phyloP scores from a whole-genome alignment of 2,797 vertebrate genomes.

The Pangasius macronema region DNA sequence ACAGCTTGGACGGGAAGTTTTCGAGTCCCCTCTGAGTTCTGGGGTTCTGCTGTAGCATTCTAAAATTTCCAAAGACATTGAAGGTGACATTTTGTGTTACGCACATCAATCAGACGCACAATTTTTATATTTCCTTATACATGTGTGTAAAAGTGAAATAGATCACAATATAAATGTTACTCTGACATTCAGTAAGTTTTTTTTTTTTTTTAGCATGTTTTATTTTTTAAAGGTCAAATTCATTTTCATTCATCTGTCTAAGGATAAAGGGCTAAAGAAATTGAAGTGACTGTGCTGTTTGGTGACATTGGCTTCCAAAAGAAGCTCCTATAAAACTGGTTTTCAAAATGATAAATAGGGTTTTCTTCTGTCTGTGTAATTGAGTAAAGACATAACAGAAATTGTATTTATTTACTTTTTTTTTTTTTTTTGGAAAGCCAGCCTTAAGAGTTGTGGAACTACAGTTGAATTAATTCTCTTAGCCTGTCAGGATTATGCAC shows the following conservation, averaged over 20 bases:
- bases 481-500: background rate
- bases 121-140: slow-evolving; percentile 41
- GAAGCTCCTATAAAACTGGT: background rate
- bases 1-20: background rate
- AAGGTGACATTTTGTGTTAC: slow-evolving; percentile 71
- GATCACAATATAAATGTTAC: background rate
- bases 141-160: background rate
- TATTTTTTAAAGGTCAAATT: background rate
- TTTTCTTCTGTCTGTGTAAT: background rate
- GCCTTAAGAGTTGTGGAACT: background rate
- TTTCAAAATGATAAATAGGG: background rate
- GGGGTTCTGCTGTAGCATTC: background rate
- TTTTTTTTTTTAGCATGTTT: background rate
- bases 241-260: background rate
- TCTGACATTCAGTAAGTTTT: background rate
- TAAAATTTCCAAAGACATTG: slow-evolving; percentile 33
- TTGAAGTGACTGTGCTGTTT: background rate
- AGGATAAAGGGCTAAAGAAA: slow-evolving; percentile 3
- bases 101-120: slow-evolving; percentile 63
- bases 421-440: background rate
- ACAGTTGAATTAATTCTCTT: background rate
- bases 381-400: background rate
- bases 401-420: background rate
- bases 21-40: too few species aligned
- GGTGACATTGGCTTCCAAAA: background rate